A percentile compares a stretch with the other conserved stretches of the same genome.
Conservation (phyloP, 2,888 invertebrate genomes). For the Cremastobaeus sp. region DNA sequence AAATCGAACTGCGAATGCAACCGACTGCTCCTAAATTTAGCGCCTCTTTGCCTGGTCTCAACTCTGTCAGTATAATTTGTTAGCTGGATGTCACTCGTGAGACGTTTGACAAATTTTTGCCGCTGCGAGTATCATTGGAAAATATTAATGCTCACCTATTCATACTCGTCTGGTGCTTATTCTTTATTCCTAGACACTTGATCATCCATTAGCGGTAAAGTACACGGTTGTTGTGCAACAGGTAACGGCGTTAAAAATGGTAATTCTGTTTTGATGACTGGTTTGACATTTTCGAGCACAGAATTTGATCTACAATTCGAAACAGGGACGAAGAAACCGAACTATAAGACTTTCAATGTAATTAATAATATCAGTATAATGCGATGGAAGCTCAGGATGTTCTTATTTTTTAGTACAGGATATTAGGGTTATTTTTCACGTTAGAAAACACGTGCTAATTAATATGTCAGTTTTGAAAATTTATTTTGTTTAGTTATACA, state of each 20-base stretch:
- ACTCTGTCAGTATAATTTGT: constrained; percentile 43
- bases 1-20: constrained; percentile 20
- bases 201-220: constrained; percentile 35
- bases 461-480: too few relatives aligned
- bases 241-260: constrained; percentile 46
- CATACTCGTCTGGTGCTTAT: constrained; percentile 42
- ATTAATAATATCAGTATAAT: too few relatives aligned
- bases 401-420: too few relatives aligned
- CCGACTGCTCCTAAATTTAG: constrained; percentile 47
- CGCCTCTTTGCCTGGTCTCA: constrained; percentile 17
- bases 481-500: too few relatives aligned
- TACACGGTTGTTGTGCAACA: constrained; percentile 43
- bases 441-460: too few relatives aligned
- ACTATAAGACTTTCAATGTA: too few relatives aligned
- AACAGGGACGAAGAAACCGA: too few relatives aligned
- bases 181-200: constrained; percentile 30
- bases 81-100: constrained; percentile 31
- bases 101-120: constrained; percentile 56
- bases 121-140: constrained; percentile 49
- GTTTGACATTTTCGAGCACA: constrained; percentile 22
- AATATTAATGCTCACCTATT: constrained; percentile 54
- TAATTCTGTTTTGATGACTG: constrained; percentile 15
- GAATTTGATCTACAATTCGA: too few relatives aligned
- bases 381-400: too few relatives aligned
- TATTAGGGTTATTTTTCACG: too few relatives aligned